phyloP scores from a whole-genome alignment of 2,113 vertebrate species.

The Lampris incognitus region DNA sequence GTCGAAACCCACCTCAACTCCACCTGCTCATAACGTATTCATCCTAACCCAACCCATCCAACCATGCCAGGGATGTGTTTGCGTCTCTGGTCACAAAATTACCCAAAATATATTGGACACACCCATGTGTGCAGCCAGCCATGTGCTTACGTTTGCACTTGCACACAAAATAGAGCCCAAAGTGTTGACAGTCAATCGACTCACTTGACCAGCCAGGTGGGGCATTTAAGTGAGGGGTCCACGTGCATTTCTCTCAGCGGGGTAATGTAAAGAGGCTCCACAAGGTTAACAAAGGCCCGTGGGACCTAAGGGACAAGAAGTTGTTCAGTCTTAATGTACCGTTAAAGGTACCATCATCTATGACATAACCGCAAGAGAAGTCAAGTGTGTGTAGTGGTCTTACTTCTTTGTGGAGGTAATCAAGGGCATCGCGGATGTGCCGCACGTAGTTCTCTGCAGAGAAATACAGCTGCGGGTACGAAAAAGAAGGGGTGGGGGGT shows the following conservation, averaged over 20 bases:
- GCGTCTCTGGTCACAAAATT: too few relatives aligned
- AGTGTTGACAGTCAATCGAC: neutral
- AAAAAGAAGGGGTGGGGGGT: neutral
- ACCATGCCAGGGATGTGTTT: too few relatives aligned
- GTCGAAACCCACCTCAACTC: too few relatives aligned
- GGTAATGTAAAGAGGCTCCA: slow-evolving; percentile 82
- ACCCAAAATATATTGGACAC: too few relatives aligned
- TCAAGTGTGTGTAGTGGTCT: neutral
- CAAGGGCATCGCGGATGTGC: slow-evolving; percentile 84
- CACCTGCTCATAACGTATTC: too few relatives aligned
- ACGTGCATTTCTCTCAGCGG: slow-evolving; percentile 83
- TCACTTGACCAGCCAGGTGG: slow-evolving; percentile 80
- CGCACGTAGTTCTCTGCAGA: slow-evolving; percentile 82
- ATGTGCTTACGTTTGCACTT: too few relatives aligned
- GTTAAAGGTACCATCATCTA: neutral
- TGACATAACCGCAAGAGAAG: neutral
- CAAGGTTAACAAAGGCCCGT: slow-evolving; percentile 87
- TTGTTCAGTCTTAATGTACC: slow-evolving; percentile 2
- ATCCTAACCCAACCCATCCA: too few relatives aligned
- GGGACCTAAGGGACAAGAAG: slow-evolving; percentile 83
- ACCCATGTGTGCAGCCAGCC: too few relatives aligned
- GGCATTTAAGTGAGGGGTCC: slow-evolving; percentile 80
- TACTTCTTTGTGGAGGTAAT: slow-evolving; percentile 88
- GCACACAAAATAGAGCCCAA: too few relatives aligned
- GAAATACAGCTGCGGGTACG: slow-evolving; percentile 78